Evolutionary conservation across 2,888 invertebrate species (phyloP), one percentile per base, ranked within the genome.

Genomic region (Morpho achilles): DNA sequence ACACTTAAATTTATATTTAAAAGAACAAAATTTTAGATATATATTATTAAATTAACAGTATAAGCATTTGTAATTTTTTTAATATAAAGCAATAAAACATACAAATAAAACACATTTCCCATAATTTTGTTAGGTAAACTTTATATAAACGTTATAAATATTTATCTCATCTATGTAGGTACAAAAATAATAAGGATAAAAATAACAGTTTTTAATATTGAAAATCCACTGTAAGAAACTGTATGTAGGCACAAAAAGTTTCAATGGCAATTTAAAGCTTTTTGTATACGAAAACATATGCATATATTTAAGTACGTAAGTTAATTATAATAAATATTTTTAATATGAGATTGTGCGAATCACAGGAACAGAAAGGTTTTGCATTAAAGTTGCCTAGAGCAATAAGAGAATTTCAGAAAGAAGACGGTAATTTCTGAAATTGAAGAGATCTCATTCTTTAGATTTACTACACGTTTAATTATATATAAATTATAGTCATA

Each of bases 401-500:
- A 55, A 55, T 42, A 32, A 41, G 50, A 58, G 23, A 42, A 39
- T 46, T 51, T 7, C 3, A 41, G 44, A 48, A 22, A 50, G 10
- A 7, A 42, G 9, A 8, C 16, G 44, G 5, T 6, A 50, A 49
- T 44, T 46, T 46, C 40, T 22, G 53, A 56, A 48, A 51, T 56
- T 7, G 46, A 64, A 53, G 46, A 54, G 51, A 59, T 64, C 70
- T 71, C 70, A 66, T 70, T 66, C 71, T 68, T 64, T 73, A 73
- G 73, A 74, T 70, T 70, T 64, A 60, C 69, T 73, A 71, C 69
- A 74, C 66, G 60, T 67, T 68, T 67, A 66, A 64, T 67, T 72
- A 65, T 67, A 67, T 60, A 51, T 58, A 59, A 63, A 59, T 51
- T 72, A 71, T 66, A 75, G 47, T 49, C 44, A 53, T 61, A 58